Evolutionary conservation across 2,113 vertebrate genomes (phyloP).

Genomic region (Gallinago media): DNA sequence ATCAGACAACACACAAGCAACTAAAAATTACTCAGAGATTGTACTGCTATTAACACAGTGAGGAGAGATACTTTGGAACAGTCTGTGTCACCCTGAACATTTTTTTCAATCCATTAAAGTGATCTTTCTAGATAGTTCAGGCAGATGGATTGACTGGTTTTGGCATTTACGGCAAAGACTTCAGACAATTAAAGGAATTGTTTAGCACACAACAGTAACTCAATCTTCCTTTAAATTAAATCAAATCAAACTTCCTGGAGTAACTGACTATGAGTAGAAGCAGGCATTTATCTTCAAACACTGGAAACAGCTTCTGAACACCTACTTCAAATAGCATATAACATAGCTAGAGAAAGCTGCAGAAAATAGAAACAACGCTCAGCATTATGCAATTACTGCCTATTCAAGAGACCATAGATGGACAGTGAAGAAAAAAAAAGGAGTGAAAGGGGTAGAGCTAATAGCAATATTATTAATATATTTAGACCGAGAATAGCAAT

Average conservation of each 20-base stretch:
- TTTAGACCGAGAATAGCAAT: not conserved
- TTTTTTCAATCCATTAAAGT: not conserved
- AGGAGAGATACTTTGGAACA: not conserved
- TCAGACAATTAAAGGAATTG: not conserved
- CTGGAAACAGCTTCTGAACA: not conserved
- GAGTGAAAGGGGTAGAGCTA: not conserved
- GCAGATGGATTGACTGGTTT: not conserved
- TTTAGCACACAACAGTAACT: not conserved
- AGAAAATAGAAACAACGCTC: not conserved
- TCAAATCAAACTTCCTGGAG: not conserved
- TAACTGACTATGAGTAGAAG: not conserved
- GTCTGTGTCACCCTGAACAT: not conserved
- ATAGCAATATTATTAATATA: not conserved
- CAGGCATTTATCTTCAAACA: not conserved
- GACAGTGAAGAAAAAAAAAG: not conserved
- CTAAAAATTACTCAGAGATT: not conserved
- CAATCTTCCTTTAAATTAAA: not conserved
- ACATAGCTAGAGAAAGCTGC: not conserved
- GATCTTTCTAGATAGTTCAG: not conserved
- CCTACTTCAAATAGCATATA: not conserved
- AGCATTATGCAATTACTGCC: not conserved
- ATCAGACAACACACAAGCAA: fast-evolving
- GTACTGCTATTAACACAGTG: not conserved
- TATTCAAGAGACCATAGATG: not conserved
- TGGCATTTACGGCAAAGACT: not conserved